A percentile compares a stretch with the other conserved stretches of the same genome.
These are phyloP conservation scores for silkworm (Bombyx mori) DNA, from an alignment of 1,140 invertebrate species.

Conservation along the genomic window ASM3026992v2 NC_085131.1:7848001-7848500, in stretches of 20 bases:
- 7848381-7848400: slow-evolving; percentile 31
- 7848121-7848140: slow-evolving; percentile 91
- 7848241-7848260: background rate
- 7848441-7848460: slow-evolving; percentile 49
- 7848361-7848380: slow-evolving; percentile 59
- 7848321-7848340: slow-evolving; percentile 29
- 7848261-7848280: slow-evolving; percentile 34
- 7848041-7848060: slow-evolving; percentile 81
- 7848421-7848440: slow-evolving; percentile 24
- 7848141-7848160: slow-evolving; percentile 91
- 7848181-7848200: slow-evolving; percentile 93
- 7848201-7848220: slow-evolving; percentile 65
- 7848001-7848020: slow-evolving; percentile 82
- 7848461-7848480: slow-evolving; percentile 53
- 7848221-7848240: background rate
- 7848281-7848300: slow-evolving; percentile 58
- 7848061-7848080: slow-evolving; percentile 83
- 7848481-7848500: slow-evolving; percentile 50
- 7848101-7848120: slow-evolving; percentile 84
- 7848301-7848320: slow-evolving; percentile 38
- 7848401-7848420: slow-evolving; percentile 41
- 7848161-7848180: slow-evolving; percentile 90
- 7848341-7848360: slow-evolving; percentile 57
- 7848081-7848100: slow-evolving; percentile 82
- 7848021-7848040: slow-evolving; percentile 85